These are phyloP conservation scores for Halichondria panicea DNA, from an alignment of 37 sponge, comb jelly and placozoan species.

Conservation along the genomic window DNA sequence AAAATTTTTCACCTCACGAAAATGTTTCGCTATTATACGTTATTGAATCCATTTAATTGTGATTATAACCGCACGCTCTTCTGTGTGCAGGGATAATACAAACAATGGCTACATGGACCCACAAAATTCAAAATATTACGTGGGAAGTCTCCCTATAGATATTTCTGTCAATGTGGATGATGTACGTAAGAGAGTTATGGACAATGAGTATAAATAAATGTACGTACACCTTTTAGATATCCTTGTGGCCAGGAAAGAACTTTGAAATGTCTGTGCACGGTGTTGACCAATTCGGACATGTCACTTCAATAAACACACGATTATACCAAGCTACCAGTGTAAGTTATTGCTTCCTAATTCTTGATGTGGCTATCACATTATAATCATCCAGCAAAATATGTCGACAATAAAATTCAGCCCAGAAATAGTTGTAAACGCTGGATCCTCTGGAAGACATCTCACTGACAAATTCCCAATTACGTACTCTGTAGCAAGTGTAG, in stretches of 20 bases:
- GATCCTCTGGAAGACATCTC: neutral
- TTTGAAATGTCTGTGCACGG: conserved; percentile 15
- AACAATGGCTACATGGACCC: conserved; percentile 36
- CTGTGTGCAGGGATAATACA: neutral
- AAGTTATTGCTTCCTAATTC: neutral
- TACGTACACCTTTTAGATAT: too few relatives aligned
- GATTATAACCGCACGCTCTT: too few relatives aligned
- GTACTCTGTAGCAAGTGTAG: neutral
- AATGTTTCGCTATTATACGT: too few relatives aligned
- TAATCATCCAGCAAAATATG: neutral
- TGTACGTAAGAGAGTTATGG: conserved; percentile 2
- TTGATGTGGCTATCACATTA: neutral
- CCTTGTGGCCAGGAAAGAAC: conserved; percentile 52
- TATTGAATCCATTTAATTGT: too few relatives aligned
- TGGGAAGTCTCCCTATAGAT: conserved; percentile 3
- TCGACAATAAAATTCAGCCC: conserved; percentile 12
- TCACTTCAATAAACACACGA: conserved; percentile 24
- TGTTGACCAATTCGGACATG: conserved; percentile 40
- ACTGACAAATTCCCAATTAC: neutral
- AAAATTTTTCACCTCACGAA: too few relatives aligned
- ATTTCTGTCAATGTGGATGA: neutral
- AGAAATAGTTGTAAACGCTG: conserved; percentile 20
- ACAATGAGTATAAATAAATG: too few relatives aligned
- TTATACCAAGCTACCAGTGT: conserved; percentile 1
- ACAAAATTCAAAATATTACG: neutral